A percentile compares a stretch with the other conserved stretches of the same genome.
phyloP scores from a whole-genome alignment of 2,113 vertebrate genomes.

The Danio rerio region DNA sequence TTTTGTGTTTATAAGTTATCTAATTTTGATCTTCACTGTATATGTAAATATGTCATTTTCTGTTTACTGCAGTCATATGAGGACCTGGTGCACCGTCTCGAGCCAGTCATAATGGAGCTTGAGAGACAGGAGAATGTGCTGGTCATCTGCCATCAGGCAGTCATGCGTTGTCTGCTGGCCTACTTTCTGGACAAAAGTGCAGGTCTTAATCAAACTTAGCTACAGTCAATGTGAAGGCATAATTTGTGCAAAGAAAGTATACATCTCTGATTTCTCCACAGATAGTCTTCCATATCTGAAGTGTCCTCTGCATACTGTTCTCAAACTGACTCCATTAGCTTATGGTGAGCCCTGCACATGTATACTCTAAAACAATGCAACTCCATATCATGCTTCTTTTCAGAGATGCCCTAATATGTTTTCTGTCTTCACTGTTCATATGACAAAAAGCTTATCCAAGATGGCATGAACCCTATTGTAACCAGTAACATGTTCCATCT shows the following conservation, averaged over 20 bases:
- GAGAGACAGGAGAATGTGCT: conserved; percentile 96
- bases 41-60: not conserved
- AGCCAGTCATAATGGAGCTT: conserved; percentile 97
- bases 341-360: conserved; percentile 80
- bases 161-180: conserved; percentile 93
- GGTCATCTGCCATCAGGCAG: conserved; percentile 94
- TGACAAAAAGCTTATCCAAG: no score
- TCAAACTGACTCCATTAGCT: conserved; percentile 94
- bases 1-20: no score
- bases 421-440: no score
- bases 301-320: conserved; percentile 91
- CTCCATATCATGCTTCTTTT: no score
- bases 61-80: conserved; percentile 86
- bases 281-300: conserved; percentile 91
- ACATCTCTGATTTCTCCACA: conserved; percentile 61
- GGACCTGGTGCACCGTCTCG: conserved; percentile 92
- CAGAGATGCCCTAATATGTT: no score
- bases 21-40: not conserved
- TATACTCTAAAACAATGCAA: no score
- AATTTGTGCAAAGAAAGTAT: not conserved
- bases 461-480: no score
- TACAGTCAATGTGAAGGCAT: not conserved
- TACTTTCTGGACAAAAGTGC: conserved; percentile 93
- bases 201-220: conserved; percentile 72
- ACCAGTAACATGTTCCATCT: no score